Evolutionary conservation across 2,888 invertebrate genomes (phyloP).

Genomic region (Metopia argyrocephala): DNA sequence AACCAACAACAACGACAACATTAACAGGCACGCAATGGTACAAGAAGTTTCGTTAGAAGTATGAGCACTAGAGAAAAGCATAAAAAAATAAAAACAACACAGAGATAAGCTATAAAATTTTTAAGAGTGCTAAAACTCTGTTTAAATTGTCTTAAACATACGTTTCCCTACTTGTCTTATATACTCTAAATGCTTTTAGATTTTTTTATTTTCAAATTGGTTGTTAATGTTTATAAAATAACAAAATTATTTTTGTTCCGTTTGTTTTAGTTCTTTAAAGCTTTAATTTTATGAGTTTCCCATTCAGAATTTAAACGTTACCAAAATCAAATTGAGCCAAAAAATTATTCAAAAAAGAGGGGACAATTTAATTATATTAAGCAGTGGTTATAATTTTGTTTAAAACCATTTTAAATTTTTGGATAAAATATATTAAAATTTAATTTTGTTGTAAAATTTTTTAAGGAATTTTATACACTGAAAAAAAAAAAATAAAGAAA

Average conservation of each 20-base stretch:
- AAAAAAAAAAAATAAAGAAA: too few species aligned
- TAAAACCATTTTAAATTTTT: not conserved
- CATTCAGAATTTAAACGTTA: not conserved
- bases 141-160: conserved; percentile 35
- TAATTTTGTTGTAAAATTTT: too few species aligned
- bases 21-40: not conserved
- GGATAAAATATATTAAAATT: too few species aligned
- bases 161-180: conserved; percentile 26
- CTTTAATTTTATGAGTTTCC: not conserved
- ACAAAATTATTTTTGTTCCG: not conserved
- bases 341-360: not conserved
- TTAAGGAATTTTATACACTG: too few species aligned
- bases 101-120: conserved; percentile 8
- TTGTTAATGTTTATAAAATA: not conserved
- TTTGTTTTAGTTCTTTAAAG: conserved; percentile 1
- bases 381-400: too few species aligned
- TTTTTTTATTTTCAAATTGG: not conserved
- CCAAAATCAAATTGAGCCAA: not conserved
- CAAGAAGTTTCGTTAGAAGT: not conserved
- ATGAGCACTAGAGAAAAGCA: not conserved
- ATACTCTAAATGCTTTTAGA: too few species aligned
- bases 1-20: not conserved
- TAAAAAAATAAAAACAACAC: not conserved
- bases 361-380: not conserved
- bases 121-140: conserved; percentile 33